A percentile compares a stretch with the other conserved stretches of the same genome.
These are phyloP conservation scores for Junonia oenone DNA, from an alignment of 2,888 invertebrate genomes.

Conservation along the genomic window DNA sequence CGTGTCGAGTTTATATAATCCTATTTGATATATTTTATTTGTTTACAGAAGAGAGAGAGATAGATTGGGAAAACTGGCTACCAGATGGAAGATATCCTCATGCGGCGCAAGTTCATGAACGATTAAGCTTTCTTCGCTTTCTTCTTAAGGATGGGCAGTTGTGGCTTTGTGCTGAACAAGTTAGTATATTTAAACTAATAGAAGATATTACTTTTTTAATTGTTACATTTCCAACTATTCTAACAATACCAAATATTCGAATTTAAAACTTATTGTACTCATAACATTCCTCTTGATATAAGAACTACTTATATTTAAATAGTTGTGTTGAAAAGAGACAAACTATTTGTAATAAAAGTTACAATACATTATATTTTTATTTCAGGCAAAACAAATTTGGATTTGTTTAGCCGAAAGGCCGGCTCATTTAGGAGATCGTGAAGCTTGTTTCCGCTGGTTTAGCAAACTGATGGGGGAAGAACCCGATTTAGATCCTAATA, in stretches of 20 bases:
- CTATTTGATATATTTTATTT: slow-evolving; percentile 20
- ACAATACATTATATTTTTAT: slow-evolving; percentile 18
- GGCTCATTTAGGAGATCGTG: slow-evolving; percentile 93
- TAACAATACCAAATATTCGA: too few relatives aligned
- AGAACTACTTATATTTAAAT: neutral
- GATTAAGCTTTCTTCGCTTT: slow-evolving; percentile 95
- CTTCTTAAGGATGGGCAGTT: slow-evolving; percentile 96
- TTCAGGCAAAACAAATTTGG: slow-evolving; percentile 95
- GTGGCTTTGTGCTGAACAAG: slow-evolving; percentile 97
- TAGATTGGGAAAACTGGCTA: slow-evolving; percentile 88
- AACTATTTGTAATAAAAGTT: neutral
- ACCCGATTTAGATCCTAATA: slow-evolving; percentile 97
- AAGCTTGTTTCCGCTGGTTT: slow-evolving; percentile 99
- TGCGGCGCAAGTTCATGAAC: slow-evolving; percentile 94
- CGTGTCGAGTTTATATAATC: neutral
- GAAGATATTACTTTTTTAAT: too few relatives aligned
- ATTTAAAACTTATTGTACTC: too few relatives aligned
- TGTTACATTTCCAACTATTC: too few relatives aligned
- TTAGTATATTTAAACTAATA: slow-evolving; percentile 26
- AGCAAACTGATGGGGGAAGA: slow-evolving; percentile 98
- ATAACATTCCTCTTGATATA: neutral
- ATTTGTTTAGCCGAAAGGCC: slow-evolving; percentile 96
- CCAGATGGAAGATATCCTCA: slow-evolving; percentile 96
- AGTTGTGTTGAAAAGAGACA: too few relatives aligned
- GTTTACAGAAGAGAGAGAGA: slow-evolving; percentile 84